Conservation (phyloP, 2,888 invertebrate species). For the Boloria euphrosyne region DNA sequence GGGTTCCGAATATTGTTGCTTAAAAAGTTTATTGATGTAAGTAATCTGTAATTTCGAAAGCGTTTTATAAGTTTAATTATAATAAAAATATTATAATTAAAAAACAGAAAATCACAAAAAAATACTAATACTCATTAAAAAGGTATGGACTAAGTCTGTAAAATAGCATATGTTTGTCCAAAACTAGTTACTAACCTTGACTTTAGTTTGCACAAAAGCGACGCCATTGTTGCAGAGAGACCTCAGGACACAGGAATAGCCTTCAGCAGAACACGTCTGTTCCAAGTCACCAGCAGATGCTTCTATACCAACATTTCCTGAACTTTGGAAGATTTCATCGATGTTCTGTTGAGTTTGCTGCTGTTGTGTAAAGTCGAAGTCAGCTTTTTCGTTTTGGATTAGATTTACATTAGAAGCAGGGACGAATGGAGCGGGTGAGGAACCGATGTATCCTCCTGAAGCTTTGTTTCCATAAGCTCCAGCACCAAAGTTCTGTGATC, state of each 20-base stretch:
- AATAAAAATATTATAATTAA: no score
- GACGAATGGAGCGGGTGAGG: conserved; percentile 68
- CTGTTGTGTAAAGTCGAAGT: conserved; percentile 61
- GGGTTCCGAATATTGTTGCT: not conserved
- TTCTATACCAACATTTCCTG: conserved; percentile 59
- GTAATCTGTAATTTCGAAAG: no score
- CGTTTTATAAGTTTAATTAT: no score
- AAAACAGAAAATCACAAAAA: no score
- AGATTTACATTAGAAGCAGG: conserved; percentile 63
- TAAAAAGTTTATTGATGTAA: no score
- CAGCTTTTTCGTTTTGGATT: conserved; percentile 65
- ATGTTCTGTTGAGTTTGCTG: conserved; percentile 66
- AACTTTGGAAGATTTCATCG: conserved; percentile 63
- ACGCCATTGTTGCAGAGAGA: conserved; percentile 84
- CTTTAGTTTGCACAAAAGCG: conserved; percentile 73
- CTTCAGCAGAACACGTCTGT: conserved; percentile 81
- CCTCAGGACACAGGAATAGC: conserved; percentile 83
- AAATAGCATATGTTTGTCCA: no score
- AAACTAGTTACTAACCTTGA: conserved; percentile 72
- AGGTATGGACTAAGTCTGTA: no score
- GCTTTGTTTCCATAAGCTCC: conserved; percentile 40
- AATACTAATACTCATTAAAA: no score
- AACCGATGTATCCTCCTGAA: conserved; percentile 61
- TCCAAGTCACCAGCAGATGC: conserved; percentile 65
- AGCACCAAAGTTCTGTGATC: conserved; percentile 21